phyloP scores from a whole-genome alignment of 2,797 vertebrate genomes.

The Pseudochaenichthys georgianus region DNA sequence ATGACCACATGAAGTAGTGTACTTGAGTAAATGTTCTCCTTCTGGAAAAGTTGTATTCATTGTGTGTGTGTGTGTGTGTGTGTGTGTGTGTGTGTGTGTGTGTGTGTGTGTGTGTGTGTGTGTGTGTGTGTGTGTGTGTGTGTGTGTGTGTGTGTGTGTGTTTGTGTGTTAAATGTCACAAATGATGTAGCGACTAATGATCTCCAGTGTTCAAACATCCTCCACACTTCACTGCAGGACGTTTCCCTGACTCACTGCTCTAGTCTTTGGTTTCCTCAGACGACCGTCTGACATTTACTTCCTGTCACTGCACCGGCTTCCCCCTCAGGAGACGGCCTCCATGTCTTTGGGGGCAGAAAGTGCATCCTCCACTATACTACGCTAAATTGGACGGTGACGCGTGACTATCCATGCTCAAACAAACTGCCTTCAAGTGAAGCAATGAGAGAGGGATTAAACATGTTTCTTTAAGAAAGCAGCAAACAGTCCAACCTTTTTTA shows the following conservation, averaged over 20 bases:
- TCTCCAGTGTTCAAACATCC: constrained; percentile 27
- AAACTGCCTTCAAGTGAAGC: constrained; percentile 17
- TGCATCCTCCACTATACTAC: background rate
- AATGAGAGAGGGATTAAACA: background rate
- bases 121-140: too few species aligned
- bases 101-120: too few species aligned
- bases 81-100: too few species aligned
- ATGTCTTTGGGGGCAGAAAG: background rate
- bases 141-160: too few species aligned
- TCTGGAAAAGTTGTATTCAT: too few species aligned
- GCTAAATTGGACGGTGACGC: constrained; percentile 28
- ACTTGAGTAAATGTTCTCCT: too few species aligned
- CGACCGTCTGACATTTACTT: constrained; percentile 72
- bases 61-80: too few species aligned
- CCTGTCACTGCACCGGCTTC: constrained; percentile 52
- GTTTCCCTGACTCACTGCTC: constrained; percentile 63
- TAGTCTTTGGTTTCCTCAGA: constrained; percentile 22
- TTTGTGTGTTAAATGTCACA: constrained; percentile 2
- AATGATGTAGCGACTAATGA: background rate
- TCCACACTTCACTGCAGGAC: constrained; percentile 37
- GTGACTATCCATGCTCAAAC: background rate
- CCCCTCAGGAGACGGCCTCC: constrained; percentile 17
- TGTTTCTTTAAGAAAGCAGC: background rate
- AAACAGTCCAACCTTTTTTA: background rate
- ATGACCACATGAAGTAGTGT: too few species aligned